Evolutionary conservation across 2,113 vertebrate genomes (phyloP).

Genomic region (Sminthopsis crassicaudata): DNA sequence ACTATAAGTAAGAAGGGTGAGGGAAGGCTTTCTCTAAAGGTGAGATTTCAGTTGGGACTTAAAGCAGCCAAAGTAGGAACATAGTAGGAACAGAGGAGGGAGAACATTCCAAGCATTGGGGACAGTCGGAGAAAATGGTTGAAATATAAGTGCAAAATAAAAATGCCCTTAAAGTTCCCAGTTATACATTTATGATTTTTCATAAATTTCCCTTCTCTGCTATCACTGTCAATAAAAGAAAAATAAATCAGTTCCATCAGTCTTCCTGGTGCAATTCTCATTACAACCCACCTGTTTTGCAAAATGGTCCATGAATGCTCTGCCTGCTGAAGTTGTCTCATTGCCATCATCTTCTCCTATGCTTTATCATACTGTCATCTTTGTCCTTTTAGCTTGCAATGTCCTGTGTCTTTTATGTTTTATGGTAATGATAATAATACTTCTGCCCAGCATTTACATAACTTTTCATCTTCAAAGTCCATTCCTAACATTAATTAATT

Average conservation of each 20-base stretch:
- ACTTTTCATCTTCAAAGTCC: conserved; percentile 74
- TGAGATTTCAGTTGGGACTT: neutral
- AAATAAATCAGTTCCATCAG: neutral
- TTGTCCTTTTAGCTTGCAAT: conserved; percentile 63
- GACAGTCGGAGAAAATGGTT: neutral
- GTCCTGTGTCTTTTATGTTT: conserved; percentile 63
- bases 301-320: conserved; percentile 9
- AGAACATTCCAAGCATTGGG: neutral
- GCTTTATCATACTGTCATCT: conserved; percentile 28
- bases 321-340: neutral
- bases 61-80: neutral
- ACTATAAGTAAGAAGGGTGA: neutral
- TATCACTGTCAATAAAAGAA: neutral
- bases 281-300: conserved; percentile 39
- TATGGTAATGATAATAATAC: conserved; percentile 67
- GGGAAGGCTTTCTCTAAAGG: neutral
- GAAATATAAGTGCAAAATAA: neutral
- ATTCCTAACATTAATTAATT: conserved; percentile 68
- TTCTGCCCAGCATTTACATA: conserved; percentile 64
- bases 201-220: neutral
- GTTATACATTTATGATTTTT: neutral
- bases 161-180: neutral
- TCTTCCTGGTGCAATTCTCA: neutral
- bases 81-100: neutral
- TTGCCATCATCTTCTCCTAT: conserved; percentile 47